These are phyloP conservation scores for Scatophagus argus DNA, from an alignment of 2,113 vertebrate genomes.

Conservation along the genomic window DNA sequence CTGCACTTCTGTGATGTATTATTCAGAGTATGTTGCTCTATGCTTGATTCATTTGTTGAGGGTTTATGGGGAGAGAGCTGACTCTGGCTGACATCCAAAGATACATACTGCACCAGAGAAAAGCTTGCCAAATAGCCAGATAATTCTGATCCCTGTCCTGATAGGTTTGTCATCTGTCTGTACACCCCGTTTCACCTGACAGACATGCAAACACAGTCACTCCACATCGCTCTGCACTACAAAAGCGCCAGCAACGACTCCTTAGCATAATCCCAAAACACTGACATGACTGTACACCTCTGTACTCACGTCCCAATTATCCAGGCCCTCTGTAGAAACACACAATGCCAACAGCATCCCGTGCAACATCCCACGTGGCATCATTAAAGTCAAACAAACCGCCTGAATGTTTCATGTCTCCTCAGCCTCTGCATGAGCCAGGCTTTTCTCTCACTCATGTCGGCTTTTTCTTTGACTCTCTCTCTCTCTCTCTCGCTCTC, in stretches of 20 bases:
- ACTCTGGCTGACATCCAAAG: conserved; percentile 40
- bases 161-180: conserved; percentile 48
- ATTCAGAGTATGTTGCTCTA: conserved; percentile 59
- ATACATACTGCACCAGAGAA: conserved; percentile 17
- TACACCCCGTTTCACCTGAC: conserved; percentile 45
- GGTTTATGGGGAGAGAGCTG: conserved; percentile 26
- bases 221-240: conserved; percentile 13
- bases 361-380: conserved; percentile 75
- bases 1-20: conserved; percentile 61
- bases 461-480: conserved; percentile 15
- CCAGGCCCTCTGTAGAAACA: conserved; percentile 63
- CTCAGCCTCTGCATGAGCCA: conserved; percentile 46
- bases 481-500: neutral
- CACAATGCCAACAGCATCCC: conserved; percentile 69
- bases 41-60: conserved; percentile 62
- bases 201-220: conserved; percentile 48
- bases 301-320: conserved; percentile 74
- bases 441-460: conserved; percentile 40
- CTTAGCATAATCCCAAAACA: conserved; percentile 68
- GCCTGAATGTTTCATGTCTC: conserved; percentile 74
- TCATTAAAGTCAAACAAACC: conserved; percentile 83
- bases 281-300: conserved; percentile 61
- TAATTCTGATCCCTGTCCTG: conserved; percentile 20
- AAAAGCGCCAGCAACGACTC: conserved; percentile 41
- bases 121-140: conserved; percentile 22